Evolutionary conservation across 2,888 invertebrate genomes (phyloP).

Genomic region (Molorchus minor): DNA sequence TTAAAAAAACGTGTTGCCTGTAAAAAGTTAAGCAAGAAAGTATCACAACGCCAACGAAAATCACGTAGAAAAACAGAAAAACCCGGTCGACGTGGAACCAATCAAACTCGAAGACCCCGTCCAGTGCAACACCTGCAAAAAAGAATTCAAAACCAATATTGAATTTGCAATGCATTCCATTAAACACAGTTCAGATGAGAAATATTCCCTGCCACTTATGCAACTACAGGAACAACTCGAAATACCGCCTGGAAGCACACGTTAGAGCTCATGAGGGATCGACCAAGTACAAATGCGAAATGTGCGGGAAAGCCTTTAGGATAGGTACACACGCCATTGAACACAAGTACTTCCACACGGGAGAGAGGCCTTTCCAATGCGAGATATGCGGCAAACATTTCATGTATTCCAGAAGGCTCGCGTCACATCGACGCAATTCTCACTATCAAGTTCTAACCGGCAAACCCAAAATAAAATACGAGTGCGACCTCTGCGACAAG

Average conservation of each 20-base stretch:
- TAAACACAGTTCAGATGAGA: conserved; percentile 49
- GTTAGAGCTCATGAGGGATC: conserved; percentile 48
- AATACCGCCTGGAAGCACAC: conserved; percentile 52
- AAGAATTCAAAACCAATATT: conserved; percentile 61
- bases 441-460: conserved; percentile 62
- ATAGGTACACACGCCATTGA: conserved; percentile 64
- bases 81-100: conserved; percentile 29
- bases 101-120: conserved; percentile 57
- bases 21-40: conserved; percentile 5
- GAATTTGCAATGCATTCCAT: conserved; percentile 56
- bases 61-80: conserved; percentile 13
- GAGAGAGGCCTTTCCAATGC: conserved; percentile 56
- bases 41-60: background rate
- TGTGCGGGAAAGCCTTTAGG: conserved; percentile 48
- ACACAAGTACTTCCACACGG: conserved; percentile 63
- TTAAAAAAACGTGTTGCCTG: background rate
- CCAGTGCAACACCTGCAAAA: conserved; percentile 66
- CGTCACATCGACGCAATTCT: conserved; percentile 63
- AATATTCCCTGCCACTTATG: conserved; percentile 55
- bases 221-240: conserved; percentile 45
- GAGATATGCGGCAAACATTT: conserved; percentile 63
- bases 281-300: conserved; percentile 47
- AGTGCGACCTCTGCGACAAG: conserved; percentile 58
- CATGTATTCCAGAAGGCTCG: conserved; percentile 65
- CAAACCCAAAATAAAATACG: conserved; percentile 55